Percentiles rank a stretch among this genome's conserved stretches.
Conservation (phyloP, 2,113 vertebrate genomes). For the Theristicus caerulescens region DNA sequence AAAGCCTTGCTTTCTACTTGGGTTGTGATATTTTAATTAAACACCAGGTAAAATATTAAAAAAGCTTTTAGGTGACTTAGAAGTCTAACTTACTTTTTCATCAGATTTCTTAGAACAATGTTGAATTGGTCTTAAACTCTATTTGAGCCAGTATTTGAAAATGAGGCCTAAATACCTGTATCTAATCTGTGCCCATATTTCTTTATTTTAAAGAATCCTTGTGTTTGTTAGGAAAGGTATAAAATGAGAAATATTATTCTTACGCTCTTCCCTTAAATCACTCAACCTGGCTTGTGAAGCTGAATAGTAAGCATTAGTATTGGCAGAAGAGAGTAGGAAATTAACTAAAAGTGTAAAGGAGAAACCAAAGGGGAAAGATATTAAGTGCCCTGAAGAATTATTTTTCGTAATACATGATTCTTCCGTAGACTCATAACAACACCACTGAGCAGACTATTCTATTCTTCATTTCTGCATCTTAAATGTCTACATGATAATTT, state of each 20-base stretch:
- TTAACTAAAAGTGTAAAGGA: not conserved
- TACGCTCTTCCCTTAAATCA: not conserved
- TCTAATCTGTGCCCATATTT: not conserved
- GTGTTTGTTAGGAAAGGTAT: not conserved
- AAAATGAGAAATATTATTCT: not conserved
- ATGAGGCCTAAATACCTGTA: not conserved
- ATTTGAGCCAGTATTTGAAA: not conserved
- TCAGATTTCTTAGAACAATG: not conserved
- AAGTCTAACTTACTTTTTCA: not conserved
- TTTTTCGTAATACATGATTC: not conserved
- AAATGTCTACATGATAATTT: not conserved
- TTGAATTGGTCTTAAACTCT: not conserved
- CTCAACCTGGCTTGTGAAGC: not conserved
- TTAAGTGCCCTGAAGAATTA: not conserved
- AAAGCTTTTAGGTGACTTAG: not conserved
- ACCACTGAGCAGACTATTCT: not conserved
- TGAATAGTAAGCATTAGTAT: not conserved
- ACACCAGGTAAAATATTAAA: not conserved
- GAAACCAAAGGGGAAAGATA: not conserved
- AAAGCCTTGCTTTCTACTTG: not conserved
- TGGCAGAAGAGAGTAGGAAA: not conserved
- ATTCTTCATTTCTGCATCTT: not conserved
- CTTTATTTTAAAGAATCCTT: not conserved
- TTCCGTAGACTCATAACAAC: not conserved
- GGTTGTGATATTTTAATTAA: slow-evolving; percentile 12